A percentile compares a stretch with the other conserved stretches of the same genome.
phyloP scores from a whole-genome alignment of 2,888 invertebrate species.

The Meteorus cinctellus region DNA sequence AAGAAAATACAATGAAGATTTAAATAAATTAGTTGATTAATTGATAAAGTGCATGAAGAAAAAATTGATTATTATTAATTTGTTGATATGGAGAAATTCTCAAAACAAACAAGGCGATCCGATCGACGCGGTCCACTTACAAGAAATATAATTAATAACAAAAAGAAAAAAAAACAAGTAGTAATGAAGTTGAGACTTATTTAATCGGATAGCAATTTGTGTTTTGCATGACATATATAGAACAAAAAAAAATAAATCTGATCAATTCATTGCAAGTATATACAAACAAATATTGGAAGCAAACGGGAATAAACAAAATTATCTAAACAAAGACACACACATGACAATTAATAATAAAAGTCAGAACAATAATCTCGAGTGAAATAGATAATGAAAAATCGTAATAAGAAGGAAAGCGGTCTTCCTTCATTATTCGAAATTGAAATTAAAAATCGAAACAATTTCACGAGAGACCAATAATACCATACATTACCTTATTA shows the following conservation, averaged over 20 bases:
- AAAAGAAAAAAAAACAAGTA: slow-evolving; percentile 6
- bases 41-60: not conserved
- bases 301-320: slow-evolving; percentile 22
- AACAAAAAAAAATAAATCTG: slow-evolving; percentile 44
- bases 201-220: slow-evolving; percentile 20
- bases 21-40: not conserved
- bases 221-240: slow-evolving; percentile 36
- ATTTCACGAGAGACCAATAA: slow-evolving; percentile 1
- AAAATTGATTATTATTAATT: slow-evolving; percentile 32
- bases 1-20: not conserved
- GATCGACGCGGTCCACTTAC: slow-evolving; percentile 37
- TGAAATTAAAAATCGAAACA: not conserved
- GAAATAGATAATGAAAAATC: not conserved
- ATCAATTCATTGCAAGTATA: slow-evolving; percentile 42
- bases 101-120: slow-evolving; percentile 43
- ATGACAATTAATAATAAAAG: slow-evolving; percentile 1
- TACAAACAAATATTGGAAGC: slow-evolving; percentile 19
- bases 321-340: not conserved
- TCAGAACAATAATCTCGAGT: not conserved
- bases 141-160: slow-evolving; percentile 12
- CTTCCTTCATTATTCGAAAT: slow-evolving; percentile 8
- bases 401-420: slow-evolving; percentile 6
- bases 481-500: not conserved
- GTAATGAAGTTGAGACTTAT: slow-evolving; percentile 22
- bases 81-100: slow-evolving; percentile 33